These are phyloP conservation scores for Brienomyrus brachyistius DNA, from an alignment of 2,113 vertebrate genomes.

Conservation along the genomic window DNA sequence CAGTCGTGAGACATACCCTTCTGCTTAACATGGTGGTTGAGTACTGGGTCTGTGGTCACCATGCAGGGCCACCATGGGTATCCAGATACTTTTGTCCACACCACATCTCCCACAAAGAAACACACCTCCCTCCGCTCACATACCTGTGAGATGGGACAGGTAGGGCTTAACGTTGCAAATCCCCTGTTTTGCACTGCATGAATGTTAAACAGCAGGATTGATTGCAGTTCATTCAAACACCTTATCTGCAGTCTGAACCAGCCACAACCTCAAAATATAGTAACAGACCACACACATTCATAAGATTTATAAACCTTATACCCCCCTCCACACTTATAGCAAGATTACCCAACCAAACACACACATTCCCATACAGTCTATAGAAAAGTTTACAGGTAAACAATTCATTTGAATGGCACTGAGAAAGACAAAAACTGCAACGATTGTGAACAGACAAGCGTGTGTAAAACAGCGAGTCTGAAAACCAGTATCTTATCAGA, in stretches of 20 bases:
- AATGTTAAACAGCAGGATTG: background rate
- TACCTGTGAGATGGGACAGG: background rate
- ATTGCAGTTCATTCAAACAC: background rate
- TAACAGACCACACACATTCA: background rate
- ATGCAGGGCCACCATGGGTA: conserved; percentile 99
- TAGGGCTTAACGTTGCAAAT: background rate
- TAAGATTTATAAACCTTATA: background rate
- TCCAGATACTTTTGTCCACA: conserved; percentile 94
- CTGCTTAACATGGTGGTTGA: conserved; percentile 73
- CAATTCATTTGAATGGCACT: background rate
- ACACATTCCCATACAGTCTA: background rate
- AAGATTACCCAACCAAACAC: background rate
- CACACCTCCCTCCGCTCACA: conserved; percentile 15
- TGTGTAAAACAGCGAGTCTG: background rate
- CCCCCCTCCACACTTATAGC: background rate
- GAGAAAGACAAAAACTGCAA: background rate
- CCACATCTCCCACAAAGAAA: conserved; percentile 77
- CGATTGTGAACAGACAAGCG: background rate
- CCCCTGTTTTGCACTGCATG: background rate
- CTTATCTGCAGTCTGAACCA: background rate
- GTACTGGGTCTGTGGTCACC: conserved; percentile 84
- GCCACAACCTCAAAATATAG: background rate
- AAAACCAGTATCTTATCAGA: background rate
- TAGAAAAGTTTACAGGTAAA: background rate
- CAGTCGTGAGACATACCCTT: conserved; percentile 65